Conservation (phyloP, 2,888 invertebrate genomes). For the Aphodius granarius region DNA sequence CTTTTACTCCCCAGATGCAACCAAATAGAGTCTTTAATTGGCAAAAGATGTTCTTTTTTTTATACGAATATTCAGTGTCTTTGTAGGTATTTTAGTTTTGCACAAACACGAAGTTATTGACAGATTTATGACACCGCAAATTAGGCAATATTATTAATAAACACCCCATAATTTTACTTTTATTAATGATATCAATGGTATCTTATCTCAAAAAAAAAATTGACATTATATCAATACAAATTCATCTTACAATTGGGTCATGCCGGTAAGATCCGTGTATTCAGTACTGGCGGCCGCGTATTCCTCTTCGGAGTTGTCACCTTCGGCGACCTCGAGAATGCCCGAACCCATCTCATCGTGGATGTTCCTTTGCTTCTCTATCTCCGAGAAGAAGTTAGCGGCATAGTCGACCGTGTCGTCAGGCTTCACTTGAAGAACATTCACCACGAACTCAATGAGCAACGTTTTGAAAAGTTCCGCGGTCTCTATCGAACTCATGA, state of each 20-base stretch:
- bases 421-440: conserved; percentile 5
- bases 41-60: no score
- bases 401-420: conserved; percentile 15
- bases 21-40: neutral
- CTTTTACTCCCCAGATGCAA: neutral
- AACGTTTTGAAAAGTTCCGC: conserved; percentile 8
- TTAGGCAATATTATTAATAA: neutral
- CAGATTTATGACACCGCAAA: neutral
- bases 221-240: neutral
- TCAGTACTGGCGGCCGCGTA: neutral
- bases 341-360: conserved; percentile 5
- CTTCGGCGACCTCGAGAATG: neutral
- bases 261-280: neutral
- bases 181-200: no score
- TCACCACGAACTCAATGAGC: conserved; percentile 14
- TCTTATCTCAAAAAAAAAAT: no score
- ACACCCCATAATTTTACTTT: neutral
- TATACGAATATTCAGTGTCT: no score
- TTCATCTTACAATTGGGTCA: conserved; percentile 6
- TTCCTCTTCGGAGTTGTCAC: neutral
- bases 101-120: neutral
- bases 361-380: neutral
- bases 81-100: no score
- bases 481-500: neutral
- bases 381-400: conserved; percentile 9